phyloP scores from a whole-genome alignment of 2,113 vertebrate genomes.

The Saimiri boliviensis region DNA sequence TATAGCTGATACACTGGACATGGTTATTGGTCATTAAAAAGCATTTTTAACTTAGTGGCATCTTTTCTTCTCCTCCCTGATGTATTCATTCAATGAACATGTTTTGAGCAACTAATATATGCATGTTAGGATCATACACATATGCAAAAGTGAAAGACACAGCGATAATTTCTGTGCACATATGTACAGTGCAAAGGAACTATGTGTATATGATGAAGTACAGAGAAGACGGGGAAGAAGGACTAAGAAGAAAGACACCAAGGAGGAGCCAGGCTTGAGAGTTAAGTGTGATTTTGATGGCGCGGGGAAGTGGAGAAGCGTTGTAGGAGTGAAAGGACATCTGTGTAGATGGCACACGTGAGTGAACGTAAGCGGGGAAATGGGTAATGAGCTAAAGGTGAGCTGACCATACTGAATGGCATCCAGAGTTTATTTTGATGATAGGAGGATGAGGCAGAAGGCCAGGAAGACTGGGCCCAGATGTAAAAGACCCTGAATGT shows the following conservation, averaged over 20 bases:
- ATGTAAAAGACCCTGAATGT: not conserved
- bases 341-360: fast-evolving
- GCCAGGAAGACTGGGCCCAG: no score
- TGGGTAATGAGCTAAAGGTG: not conserved
- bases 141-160: not conserved
- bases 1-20: no score
- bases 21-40: not conserved
- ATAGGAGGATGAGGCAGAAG: not conserved
- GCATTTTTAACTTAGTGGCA: not conserved
- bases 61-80: not conserved
- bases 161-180: not conserved
- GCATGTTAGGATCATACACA: not conserved
- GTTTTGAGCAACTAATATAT: not conserved
- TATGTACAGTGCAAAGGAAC: not conserved
- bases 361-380: not conserved
- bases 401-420: not conserved
- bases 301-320: no score
- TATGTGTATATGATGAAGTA: not conserved
- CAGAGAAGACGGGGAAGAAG: not conserved
- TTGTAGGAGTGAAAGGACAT: not conserved
- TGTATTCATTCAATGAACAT: not conserved
- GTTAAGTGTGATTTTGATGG: not conserved
- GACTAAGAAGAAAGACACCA: not conserved
- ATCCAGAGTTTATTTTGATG: not conserved
- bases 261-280: not conserved